Base-by-base conservation (phyloP, 1,140 invertebrate species). In the Drosophila mauritiana region DNA sequence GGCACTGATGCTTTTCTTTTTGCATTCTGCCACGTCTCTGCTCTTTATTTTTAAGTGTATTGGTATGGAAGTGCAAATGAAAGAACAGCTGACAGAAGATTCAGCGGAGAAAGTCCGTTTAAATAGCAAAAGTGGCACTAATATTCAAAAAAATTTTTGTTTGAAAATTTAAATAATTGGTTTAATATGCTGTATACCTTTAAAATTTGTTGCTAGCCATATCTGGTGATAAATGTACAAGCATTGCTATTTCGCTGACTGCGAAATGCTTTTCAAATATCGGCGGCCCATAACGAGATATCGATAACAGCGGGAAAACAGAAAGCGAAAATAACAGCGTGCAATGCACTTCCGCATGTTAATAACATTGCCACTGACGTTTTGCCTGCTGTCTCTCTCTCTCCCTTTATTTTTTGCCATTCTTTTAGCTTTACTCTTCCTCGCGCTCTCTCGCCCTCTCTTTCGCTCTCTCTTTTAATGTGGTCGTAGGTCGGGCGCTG, bases 281-380 rank as follows among this genome's bases (percentile, higher is more conserved):
- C 31, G 31, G 31, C 31, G 31, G 31, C 31, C 20, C 42, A 20
- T 12, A 45, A 20, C 15, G 31, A 39, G 48, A 37, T 36, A 63
- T 67, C 39, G 56, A 55, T 42, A 75, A 27, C 61, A 36, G 37
- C 31, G 42, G 17, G 17, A 11, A 52, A 31, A 78, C 53, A 45
- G 42, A 45, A 45, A 45, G 42, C 42, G 17, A 45, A 45, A 45
- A 45, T 45, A 20, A 45, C 42, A 45, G 42, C 42, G 7, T 22
- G 42, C 42, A 45, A 3, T 45, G 42, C 17, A 17, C 42, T 67
- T 76, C 65, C 51, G 72, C 72, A 75, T 75, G 75, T 74, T 80
- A 78, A 63, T 73, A 31, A 17, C 48, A 48, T 48, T 48, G 67
- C 77, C 74, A 79, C 61, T 79, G 77, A 79, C 76, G 77, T 79